Base-by-base conservation (phyloP, 1,140 invertebrate species). In the Orchesella cincta region DNA sequence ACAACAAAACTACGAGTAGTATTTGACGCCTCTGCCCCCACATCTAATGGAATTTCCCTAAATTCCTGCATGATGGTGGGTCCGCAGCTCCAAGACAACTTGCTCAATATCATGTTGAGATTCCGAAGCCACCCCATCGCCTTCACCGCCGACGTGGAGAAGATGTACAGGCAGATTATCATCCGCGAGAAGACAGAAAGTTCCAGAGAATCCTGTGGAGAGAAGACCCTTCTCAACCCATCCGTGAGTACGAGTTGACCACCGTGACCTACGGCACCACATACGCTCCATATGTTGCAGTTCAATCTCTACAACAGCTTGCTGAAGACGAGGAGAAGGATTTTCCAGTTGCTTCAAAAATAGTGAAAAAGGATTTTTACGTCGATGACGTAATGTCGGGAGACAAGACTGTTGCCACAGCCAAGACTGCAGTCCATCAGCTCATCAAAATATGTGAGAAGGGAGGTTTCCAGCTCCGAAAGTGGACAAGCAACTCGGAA, bases 301-400 rank as follows among this genome's bases (percentile, higher is more conserved):
- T 26, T 57, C 20, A 75, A 54, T 26, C 64, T 76, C 31, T 76
- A 33, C 34, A 79, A 51, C 34, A 78, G 36, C 1, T 79, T 26
- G 31, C 73, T 26, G 20, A 76, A 0, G 51, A 70, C 8, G 46
- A 77, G 28, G 31, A 23, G 54, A 23, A 62, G 0, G 20, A 57
- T 64, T 84, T 74, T 76, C 84, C 83, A 18, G 18, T 70, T 29
- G 84, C 83, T 20, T 78, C 82, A 46, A 14, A 73, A 52, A 78
- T 82, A 5, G 70, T 85, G n/a, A 28, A 36, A 34, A 80, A 79
- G 23, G 84, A 86, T 77, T 86, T 86, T 76, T 88, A 87, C 76
- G 83, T 87, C 1, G 87, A 88, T 74, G 86, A 88, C 79, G 73
- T 85, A 23, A 75, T 87, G 0, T 83, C 84, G 29, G 78, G 80